Evolutionary conservation across 2,113 vertebrate genomes (phyloP).

Genomic region (Morphnarchus princeps): DNA sequence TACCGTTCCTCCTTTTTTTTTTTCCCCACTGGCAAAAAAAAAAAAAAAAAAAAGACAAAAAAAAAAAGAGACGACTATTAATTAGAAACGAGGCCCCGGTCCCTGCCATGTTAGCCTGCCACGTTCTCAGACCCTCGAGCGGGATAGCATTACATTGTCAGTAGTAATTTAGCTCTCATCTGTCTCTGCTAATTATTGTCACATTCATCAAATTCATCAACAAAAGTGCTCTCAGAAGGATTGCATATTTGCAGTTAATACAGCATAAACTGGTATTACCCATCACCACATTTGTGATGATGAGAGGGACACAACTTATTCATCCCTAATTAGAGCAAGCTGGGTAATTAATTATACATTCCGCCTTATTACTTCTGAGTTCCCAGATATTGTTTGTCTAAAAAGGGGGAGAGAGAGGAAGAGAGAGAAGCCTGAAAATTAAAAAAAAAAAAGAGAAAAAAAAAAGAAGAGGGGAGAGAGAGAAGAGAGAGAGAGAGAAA

Average conservation of each 20-base stretch:
- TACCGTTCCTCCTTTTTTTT: slow-evolving; percentile 80
- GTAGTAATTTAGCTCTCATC: slow-evolving; percentile 99
- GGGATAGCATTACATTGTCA: slow-evolving; percentile 98
- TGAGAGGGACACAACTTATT: slow-evolving; percentile 98
- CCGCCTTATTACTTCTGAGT: slow-evolving; percentile 98
- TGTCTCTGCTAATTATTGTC: slow-evolving; percentile 99
- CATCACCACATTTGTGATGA: slow-evolving; percentile 93
- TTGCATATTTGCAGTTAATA: slow-evolving; percentile 99
- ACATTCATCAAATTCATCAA: slow-evolving; percentile 99
- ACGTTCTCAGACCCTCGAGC: slow-evolving; percentile 91
- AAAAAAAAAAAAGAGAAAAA: slow-evolving; percentile 54
- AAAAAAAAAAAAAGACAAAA: slow-evolving; percentile 37
- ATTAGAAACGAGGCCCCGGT: slow-evolving; percentile 87
- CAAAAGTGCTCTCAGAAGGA: slow-evolving; percentile 97
- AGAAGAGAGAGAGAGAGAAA: slow-evolving; percentile 56
- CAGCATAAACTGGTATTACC: slow-evolving; percentile 98
- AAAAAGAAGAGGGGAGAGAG: slow-evolving; percentile 70
- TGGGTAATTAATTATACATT: slow-evolving; percentile 99
- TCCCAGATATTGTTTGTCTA: slow-evolving; percentile 94
- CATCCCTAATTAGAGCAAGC: slow-evolving; percentile 99
- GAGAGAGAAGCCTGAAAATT: slow-evolving; percentile 69
- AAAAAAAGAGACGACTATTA: slow-evolving; percentile 80
- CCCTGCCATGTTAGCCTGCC: slow-evolving; percentile 86
- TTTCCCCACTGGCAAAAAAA: slow-evolving; percentile 59
- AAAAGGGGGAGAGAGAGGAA: slow-evolving; percentile 81